Evolutionary conservation across 1,140 invertebrate species (phyloP), one percentile per base, ranked within the genome.

Genomic region (Lerema accius): DNA sequence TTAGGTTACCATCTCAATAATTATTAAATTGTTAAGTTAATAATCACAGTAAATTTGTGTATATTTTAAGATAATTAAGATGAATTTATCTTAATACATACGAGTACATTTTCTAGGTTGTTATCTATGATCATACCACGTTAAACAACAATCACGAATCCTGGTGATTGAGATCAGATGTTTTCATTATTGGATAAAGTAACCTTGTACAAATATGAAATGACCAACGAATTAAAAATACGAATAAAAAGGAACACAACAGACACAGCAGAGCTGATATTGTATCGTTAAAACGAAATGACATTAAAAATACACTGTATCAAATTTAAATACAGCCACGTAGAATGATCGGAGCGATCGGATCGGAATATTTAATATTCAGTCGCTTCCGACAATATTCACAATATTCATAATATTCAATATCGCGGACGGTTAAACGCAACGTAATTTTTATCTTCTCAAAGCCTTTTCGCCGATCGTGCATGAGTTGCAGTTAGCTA

Each of bases 321-420:
- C 40, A 16, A 42, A 50, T 50, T 50, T 50, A 37, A 35, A 50
- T 50, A 50, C 48, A 7, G 48, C 7, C 14, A 49, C 46, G 46
- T 23, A 50, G 13, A 50, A 26, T 32, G 48, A 49, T 49, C 23
- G 19, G 14, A 28, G 48, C 48, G 48, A 50, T 17, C 28, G 48
- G 26, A 35, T 35, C 48, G 28, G 48, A 50, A 50, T 50, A 50
- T 50, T 49, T 35, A 50, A 35, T 50, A 50, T 50, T 50, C 48
- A 14, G 26, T 50, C 48, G 48, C 13, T 50, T 50, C 48, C 48
- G 15, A 50, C 48, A 50, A 50, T 50, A 50, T 50, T 50, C 48
- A 35, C 48, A 50, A 50, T 50, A 50, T 50, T 35, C 48, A 50
- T 50, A 50, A 50, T 50, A 50, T 50, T 50, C 48, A 50, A 50